Evolutionary conservation across 1,140 invertebrate species (phyloP), one percentile per base, ranked within the genome.

Genomic region (Paramacrobiotus metropolitanus): DNA sequence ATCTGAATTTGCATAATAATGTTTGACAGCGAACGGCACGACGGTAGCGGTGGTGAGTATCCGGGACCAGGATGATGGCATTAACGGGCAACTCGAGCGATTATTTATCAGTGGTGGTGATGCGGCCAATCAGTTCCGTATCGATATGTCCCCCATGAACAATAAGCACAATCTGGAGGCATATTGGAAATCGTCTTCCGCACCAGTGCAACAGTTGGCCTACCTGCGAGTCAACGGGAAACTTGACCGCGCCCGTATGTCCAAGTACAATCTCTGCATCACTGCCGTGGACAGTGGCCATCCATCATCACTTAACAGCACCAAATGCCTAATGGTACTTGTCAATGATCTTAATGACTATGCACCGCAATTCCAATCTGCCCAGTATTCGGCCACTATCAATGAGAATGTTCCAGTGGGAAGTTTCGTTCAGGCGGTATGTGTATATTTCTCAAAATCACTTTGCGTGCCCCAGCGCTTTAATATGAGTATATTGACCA

Each of bases 21-120:
- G n/a, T n/a, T n/a, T n/a, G n/a, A n/a, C n/a, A 1, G 79, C 85
- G 21, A 87, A 87, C 69, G 86, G 86, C 15, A 84, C 84, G 1
- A 81, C 90, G 0, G 90, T 96, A 0, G 90, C 91, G 2, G 87
- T 87, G 0, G 84, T 96, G n/a, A 86, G 83, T 0, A 86, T 95
- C 0, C 80, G 83, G 20, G 92, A 97, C 70, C 78, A 81, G 65
- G 92, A 96, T 72, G 83, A 87, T 68, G 90, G 88, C 0, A 72
- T 81, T 0, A 94, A 94, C 72, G 87, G 88, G 1, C 82, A 88
- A 66, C 91, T 88, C 0, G 81, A n/a, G n/a, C n/a, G 74, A 18
- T 80, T 93, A 0, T 73, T 30, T 66, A 68, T 55, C 15, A 55
- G 15, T 9, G 24, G 24, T 28, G 48, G 48, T 15, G 28, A 55